Conservation (phyloP, 2,797 vertebrate genomes). For the Babyrousa celebensis region DNA sequence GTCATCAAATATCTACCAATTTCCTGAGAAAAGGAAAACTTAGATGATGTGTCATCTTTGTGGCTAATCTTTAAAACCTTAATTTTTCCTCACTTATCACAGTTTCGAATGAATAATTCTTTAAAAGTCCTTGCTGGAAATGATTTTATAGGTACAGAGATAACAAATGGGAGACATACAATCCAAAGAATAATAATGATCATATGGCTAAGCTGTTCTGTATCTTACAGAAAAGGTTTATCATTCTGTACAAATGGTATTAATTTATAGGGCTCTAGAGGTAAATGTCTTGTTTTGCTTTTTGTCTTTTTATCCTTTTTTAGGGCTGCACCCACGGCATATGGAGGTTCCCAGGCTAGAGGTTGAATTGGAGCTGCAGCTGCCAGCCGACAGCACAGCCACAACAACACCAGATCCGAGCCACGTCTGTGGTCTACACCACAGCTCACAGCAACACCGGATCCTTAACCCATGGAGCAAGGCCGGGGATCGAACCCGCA, state of each 20-base stretch:
- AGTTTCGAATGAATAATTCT: background rate
- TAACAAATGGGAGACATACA: slow-evolving; percentile 15
- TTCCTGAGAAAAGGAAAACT: slow-evolving; percentile 48
- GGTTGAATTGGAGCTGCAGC: too few species aligned
- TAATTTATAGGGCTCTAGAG: background rate
- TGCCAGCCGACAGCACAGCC: too few species aligned
- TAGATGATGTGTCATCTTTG: background rate
- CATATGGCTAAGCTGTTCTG: background rate
- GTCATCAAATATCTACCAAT: slow-evolving; percentile 10
- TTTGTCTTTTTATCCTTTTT: too few species aligned
- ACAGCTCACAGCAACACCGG: too few species aligned
- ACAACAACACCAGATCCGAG: too few species aligned
- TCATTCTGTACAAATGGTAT: background rate
- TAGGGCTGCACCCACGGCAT: too few species aligned
- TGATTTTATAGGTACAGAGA: background rate
- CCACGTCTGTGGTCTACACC: too few species aligned
- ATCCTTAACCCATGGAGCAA: too few species aligned
- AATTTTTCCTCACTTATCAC: background rate
- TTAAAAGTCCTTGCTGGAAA: slow-evolving; percentile 4
- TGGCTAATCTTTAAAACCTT: slow-evolving; percentile 25
- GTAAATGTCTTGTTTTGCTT: background rate
- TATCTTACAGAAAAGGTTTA: slow-evolving; percentile 29
- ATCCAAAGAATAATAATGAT: background rate
- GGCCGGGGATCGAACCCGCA: too few species aligned
- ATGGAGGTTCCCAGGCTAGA: too few species aligned